A percentile compares a stretch with the other conserved stretches of the same genome.
These are phyloP conservation scores for Aphrophora alni DNA, from an alignment of 2,888 invertebrate species.

Conservation along the genomic window DNA sequence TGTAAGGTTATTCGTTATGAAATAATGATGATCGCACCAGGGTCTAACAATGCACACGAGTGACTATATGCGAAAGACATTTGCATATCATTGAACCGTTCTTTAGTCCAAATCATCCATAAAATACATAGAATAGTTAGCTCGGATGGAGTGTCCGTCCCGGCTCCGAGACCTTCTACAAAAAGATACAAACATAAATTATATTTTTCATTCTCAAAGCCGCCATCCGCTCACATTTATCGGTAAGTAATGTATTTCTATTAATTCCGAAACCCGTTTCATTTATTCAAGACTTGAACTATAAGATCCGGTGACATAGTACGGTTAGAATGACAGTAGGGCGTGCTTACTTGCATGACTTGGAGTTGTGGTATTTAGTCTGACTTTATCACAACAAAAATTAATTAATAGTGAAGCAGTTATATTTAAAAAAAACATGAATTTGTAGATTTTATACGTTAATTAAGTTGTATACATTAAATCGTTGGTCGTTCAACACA, in stretches of 20 bases:
- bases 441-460: too few species aligned
- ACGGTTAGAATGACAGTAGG: neutral
- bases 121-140: neutral
- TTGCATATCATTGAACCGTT: neutral
- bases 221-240: neutral
- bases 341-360: neutral
- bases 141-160: neutral
- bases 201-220: neutral
- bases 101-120: neutral
- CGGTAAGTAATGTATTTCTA: neutral
- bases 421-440: too few species aligned
- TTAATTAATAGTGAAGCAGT: too few species aligned
- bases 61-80: neutral
- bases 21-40: too few species aligned
- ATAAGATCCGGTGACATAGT: neutral
- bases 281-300: conserved; percentile 2
- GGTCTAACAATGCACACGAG: neutral
- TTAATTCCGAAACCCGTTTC: conserved; percentile 4
- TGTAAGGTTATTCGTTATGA: neutral
- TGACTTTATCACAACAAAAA: too few species aligned
- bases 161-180: neutral
- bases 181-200: neutral
- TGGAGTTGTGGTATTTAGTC: too few species aligned
- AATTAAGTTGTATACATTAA: too few species aligned
- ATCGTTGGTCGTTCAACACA: too few species aligned